These are phyloP conservation scores for Drosophila buzzatii DNA, from an alignment of 2,888 invertebrate genomes.

Conservation along the genomic window DNA sequence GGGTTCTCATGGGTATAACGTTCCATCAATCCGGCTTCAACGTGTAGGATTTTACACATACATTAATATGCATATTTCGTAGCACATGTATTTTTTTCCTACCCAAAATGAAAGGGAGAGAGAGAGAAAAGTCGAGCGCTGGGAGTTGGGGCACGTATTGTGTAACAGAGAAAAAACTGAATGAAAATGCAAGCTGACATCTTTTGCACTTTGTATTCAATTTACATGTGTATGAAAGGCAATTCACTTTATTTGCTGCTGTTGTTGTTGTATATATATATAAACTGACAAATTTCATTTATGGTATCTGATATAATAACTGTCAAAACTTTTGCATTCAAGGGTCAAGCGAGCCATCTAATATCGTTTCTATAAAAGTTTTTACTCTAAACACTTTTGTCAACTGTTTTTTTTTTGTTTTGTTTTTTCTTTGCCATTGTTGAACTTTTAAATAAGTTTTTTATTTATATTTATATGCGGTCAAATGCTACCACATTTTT, in stretches of 20 bases:
- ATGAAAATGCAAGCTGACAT: constrained; percentile 43
- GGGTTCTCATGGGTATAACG: background rate
- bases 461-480: constrained; percentile 22
- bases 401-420: constrained; percentile 22
- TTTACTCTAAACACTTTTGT: constrained; percentile 19
- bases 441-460: constrained; percentile 26
- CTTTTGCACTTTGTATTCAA: constrained; percentile 55
- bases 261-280: background rate
- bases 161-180: constrained; percentile 37
- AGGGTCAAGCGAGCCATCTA: constrained; percentile 22
- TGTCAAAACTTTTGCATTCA: constrained; percentile 42
- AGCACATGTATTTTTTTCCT: constrained; percentile 8
- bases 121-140: background rate
- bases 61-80: constrained; percentile 12
- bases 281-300: constrained; percentile 17
- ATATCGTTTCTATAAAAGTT: constrained; percentile 28
- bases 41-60: constrained; percentile 10
- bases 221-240: constrained; percentile 32
- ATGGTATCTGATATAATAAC: constrained; percentile 21
- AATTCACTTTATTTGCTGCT: constrained; percentile 9
- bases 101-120: background rate
- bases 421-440: background rate
- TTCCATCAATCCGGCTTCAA: constrained; percentile 8
- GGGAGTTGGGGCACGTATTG: constrained; percentile 15
- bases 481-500: background rate